phyloP scores from a whole-genome alignment of 2,113 vertebrate genomes.

The Cricetomys ansorgei region DNA sequence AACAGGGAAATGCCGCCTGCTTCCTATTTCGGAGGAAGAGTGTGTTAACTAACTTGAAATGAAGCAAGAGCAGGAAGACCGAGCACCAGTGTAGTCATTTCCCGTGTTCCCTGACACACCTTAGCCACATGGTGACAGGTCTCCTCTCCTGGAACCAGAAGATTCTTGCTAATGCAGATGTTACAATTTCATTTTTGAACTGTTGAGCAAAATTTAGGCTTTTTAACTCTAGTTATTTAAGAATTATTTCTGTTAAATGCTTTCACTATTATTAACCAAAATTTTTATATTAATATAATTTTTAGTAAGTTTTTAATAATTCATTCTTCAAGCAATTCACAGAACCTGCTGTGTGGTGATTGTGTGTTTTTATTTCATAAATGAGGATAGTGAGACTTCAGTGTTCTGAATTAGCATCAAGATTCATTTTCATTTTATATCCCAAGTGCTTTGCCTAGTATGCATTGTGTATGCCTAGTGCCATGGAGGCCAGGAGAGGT shows the following conservation, averaged over 20 bases:
- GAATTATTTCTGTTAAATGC: slow-evolving; percentile 66
- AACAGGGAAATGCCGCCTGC: not conserved
- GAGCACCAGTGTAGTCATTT: not conserved
- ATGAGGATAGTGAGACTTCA: not conserved
- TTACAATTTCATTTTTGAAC: slow-evolving; percentile 27
- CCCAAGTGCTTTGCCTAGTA: not conserved
- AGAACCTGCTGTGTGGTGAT: slow-evolving; percentile 67
- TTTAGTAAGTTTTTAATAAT: slow-evolving; percentile 64
- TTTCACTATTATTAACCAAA: slow-evolving; percentile 68
- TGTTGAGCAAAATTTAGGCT: slow-evolving; percentile 83
- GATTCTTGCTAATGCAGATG: not conserved
- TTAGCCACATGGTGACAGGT: not conserved
- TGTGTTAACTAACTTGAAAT: not conserved
- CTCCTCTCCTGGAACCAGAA: not conserved
- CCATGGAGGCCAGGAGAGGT: not conserved
- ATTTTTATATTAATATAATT: slow-evolving; percentile 64
- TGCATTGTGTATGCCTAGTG: not conserved
- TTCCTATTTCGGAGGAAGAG: slow-evolving; percentile 36
- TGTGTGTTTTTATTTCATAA: slow-evolving; percentile 62
- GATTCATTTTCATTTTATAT: not conserved
- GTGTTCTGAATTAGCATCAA: slow-evolving; percentile 49
- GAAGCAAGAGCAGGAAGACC: not conserved
- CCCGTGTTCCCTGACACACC: not conserved
- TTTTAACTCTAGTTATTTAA: slow-evolving; percentile 58
- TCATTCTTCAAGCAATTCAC: slow-evolving; percentile 38